Conservation (phyloP, 2,888 invertebrate genomes). For the Harmothoe impar region DNA sequence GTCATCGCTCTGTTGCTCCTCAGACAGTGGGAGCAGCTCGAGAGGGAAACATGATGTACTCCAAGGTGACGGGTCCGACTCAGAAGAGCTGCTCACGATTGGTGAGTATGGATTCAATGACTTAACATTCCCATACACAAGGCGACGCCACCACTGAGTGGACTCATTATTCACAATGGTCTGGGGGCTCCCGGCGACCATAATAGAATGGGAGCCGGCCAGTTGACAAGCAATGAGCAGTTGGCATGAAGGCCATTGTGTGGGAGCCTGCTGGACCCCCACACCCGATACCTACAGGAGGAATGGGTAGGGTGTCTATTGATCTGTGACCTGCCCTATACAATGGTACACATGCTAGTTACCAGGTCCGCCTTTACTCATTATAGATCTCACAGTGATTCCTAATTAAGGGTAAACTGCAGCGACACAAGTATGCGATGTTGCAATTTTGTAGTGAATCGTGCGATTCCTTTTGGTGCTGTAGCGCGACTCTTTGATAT, state of each 20-base stretch:
- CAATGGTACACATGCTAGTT: not conserved
- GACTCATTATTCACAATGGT: not conserved
- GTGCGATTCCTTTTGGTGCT: too few species aligned
- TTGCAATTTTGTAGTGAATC: too few species aligned
- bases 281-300: not conserved
- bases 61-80: not conserved
- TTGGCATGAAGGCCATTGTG: conserved; percentile 39
- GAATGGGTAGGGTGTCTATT: too few species aligned
- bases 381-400: not conserved
- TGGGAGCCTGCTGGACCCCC: not conserved
- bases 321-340: too few species aligned
- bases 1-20: not conserved
- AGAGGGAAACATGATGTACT: not conserved
- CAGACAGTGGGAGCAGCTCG: not conserved
- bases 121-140: conserved; percentile 29
- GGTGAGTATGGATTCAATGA: conserved; percentile 41
- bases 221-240: conserved; percentile 33
- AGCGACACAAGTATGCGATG: too few species aligned
- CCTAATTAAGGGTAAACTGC: not conserved
- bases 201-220: not conserved
- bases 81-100: conserved; percentile 2
- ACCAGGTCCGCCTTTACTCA: conserved; percentile 7
- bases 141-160: not conserved
- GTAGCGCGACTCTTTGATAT: too few species aligned
- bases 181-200: not conserved